Evolutionary conservation across 2,888 invertebrate species (phyloP).

Genomic region (Limenitis camilla): DNA sequence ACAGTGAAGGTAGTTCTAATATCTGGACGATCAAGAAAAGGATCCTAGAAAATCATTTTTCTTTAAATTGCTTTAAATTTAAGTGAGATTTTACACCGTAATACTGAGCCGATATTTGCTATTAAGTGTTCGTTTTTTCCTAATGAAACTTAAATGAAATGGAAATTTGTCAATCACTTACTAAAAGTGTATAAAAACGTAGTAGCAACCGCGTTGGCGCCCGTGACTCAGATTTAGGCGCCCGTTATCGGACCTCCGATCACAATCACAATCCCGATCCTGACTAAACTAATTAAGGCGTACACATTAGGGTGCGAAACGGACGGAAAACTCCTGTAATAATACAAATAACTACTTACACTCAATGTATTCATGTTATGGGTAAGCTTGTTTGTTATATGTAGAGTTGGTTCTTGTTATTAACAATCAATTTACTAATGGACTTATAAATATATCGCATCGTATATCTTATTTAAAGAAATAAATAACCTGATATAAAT

Average conservation of each 20-base stretch:
- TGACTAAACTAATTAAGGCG: constrained; percentile 53
- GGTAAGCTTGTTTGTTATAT: not conserved
- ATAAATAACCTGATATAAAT: too few relatives aligned
- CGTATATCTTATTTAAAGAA: too few relatives aligned
- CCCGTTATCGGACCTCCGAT: constrained; percentile 51
- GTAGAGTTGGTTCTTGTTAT: not conserved
- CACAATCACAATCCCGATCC: constrained; percentile 54
- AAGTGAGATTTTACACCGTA: too few relatives aligned
- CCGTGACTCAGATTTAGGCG: constrained; percentile 56
- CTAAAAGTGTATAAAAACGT: constrained; percentile 5
- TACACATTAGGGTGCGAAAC: constrained; percentile 54
- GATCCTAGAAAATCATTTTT: too few relatives aligned
- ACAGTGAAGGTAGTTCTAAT: too few relatives aligned
- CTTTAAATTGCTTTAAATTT: too few relatives aligned
- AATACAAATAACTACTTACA: constrained; percentile 24
- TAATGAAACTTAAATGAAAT: not conserved
- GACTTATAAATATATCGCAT: too few relatives aligned
- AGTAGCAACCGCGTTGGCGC: constrained; percentile 32
- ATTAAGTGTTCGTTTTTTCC: too few relatives aligned
- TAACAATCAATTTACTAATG: too few relatives aligned
- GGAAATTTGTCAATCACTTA: constrained; percentile 12
- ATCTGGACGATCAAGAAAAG: too few relatives aligned
- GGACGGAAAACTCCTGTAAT: constrained; percentile 43
- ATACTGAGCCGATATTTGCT: too few relatives aligned
- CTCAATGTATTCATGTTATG: constrained; percentile 9